Evolutionary conservation across 2,797 vertebrate species (phyloP).

Genomic region (Myiotriccus ornatus): DNA sequence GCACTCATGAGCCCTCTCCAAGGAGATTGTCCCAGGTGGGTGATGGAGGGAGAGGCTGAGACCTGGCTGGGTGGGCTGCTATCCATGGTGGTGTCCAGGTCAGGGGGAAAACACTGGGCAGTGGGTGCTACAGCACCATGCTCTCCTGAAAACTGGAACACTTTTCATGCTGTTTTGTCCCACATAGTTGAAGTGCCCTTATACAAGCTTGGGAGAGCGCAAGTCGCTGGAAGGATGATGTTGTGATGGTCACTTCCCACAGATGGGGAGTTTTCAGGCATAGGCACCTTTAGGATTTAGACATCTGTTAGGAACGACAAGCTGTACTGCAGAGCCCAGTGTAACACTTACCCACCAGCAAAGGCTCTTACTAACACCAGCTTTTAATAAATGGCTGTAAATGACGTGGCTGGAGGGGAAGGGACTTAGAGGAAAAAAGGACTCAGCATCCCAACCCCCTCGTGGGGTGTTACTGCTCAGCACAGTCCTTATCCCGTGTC

Average conservation of each 20-base stretch:
- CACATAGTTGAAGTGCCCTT: background rate
- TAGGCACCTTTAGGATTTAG: background rate
- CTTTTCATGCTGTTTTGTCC: background rate
- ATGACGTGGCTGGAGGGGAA: background rate
- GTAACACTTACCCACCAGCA: background rate
- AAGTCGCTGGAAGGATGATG: background rate
- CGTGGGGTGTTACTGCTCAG: background rate
- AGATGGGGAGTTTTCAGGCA: background rate
- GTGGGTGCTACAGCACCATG: background rate
- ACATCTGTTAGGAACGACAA: background rate
- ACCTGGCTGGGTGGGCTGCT: background rate
- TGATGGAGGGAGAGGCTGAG: background rate
- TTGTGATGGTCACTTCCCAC: background rate
- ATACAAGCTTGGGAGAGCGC: fast-evolving
- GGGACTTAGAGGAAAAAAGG: background rate
- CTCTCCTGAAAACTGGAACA: background rate
- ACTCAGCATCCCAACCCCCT: background rate
- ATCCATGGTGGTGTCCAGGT: background rate
- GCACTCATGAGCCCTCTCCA: background rate
- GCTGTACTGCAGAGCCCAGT: background rate
- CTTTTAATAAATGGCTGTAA: slow-evolving; percentile 24
- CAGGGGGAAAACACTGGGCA: background rate
- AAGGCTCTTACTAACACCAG: slow-evolving; percentile 8
- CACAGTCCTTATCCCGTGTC: background rate
- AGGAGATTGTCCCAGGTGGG: background rate